A percentile compares a stretch with the other conserved stretches of the same genome.
Conservation (phyloP, 2,113 vertebrate species). For the Cheirogaleus medius region DNA sequence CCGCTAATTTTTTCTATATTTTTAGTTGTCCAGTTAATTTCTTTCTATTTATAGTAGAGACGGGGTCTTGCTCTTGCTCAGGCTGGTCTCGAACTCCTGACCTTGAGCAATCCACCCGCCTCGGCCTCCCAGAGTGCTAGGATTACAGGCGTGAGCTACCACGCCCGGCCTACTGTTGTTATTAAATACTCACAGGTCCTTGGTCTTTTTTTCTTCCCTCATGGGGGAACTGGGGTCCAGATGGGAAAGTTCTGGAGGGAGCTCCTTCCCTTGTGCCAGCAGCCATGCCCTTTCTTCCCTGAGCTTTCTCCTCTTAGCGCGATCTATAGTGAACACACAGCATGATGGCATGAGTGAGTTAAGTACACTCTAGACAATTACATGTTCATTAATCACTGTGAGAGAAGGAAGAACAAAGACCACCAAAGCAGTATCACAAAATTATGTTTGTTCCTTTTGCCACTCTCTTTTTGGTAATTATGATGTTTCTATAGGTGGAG, state of each 20-base stretch:
- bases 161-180: too few species aligned
- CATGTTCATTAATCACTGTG: not conserved
- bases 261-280: slow-evolving; percentile 94
- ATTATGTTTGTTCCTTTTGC: not conserved
- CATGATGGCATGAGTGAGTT: not conserved
- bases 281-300: slow-evolving; percentile 96
- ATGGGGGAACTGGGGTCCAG: slow-evolving; percentile 93
- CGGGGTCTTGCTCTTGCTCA: too few species aligned
- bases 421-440: not conserved
- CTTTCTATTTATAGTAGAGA: too few species aligned
- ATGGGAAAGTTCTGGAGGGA: slow-evolving; percentile 94
- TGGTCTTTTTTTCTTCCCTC: slow-evolving; percentile 87
- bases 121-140: too few species aligned
- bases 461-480: not conserved
- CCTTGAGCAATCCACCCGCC: too few species aligned
- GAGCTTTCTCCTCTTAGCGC: slow-evolving; percentile 94
- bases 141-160: too few species aligned
- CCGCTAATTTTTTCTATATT: too few species aligned
- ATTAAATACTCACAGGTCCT: slow-evolving; percentile 91
- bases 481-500: too few species aligned
- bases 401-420: slow-evolving; percentile 22
- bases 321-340: slow-evolving; percentile 84
- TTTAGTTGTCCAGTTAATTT: too few species aligned
- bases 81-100: too few species aligned
- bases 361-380: not conserved